phyloP scores from a whole-genome alignment of 2,888 invertebrate species.

The Orchesella flavescens region DNA sequence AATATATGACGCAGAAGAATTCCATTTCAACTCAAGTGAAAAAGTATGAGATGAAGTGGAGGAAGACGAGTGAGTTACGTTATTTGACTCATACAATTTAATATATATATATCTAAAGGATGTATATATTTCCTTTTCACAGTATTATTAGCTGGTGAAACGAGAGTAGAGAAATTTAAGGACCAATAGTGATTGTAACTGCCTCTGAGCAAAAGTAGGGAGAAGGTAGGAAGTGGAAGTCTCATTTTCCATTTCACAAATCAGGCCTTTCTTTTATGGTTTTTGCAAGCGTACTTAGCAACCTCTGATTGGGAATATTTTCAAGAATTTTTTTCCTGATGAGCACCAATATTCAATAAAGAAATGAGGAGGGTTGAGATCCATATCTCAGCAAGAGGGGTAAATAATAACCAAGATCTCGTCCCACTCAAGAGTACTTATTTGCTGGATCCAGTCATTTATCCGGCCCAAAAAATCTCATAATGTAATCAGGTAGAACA shows the following conservation, averaged over 20 bases:
- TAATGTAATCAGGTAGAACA: slow-evolving; percentile 49
- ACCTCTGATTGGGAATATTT: slow-evolving; percentile 45
- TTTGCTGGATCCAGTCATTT: slow-evolving; percentile 40
- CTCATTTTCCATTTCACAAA: not conserved
- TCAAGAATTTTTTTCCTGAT: slow-evolving; percentile 44
- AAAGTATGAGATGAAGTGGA: slow-evolving; percentile 39
- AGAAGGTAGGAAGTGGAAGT: not conserved
- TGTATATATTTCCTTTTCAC: no score
- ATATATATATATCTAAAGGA: not conserved
- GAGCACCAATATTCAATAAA: slow-evolving; percentile 11
- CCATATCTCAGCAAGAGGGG: slow-evolving; percentile 27
- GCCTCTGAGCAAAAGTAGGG: not conserved
- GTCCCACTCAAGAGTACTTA: slow-evolving; percentile 43
- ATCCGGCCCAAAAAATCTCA: slow-evolving; percentile 41
- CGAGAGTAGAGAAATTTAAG: no score
- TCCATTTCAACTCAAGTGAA: slow-evolving; percentile 35
- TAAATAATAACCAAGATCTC: slow-evolving; percentile 35
- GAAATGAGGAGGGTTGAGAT: slow-evolving; percentile 13
- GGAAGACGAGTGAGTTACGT: slow-evolving; percentile 5
- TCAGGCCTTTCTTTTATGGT: not conserved
- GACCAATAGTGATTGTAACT: no score
- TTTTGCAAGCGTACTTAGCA: slow-evolving; percentile 19
- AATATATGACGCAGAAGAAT: slow-evolving; percentile 56
- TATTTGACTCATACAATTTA: not conserved
- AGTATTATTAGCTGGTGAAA: no score